phyloP scores from a whole-genome alignment of 2,113 vertebrate genomes.

The Sturnus vulgaris region DNA sequence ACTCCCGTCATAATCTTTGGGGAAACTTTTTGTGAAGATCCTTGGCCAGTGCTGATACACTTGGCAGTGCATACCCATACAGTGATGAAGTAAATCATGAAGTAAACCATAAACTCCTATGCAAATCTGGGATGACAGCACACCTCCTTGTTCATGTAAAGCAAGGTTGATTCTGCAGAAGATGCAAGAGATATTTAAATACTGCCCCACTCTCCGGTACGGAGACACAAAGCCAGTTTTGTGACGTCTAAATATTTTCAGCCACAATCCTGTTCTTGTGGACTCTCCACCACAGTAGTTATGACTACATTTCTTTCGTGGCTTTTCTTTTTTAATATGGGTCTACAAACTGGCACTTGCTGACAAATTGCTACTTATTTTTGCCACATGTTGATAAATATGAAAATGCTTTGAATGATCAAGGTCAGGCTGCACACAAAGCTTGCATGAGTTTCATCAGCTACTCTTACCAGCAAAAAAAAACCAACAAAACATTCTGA shows the following conservation, averaged over 20 bases:
- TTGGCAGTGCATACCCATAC: neutral
- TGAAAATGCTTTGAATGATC: neutral
- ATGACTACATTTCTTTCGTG: neutral
- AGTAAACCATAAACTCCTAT: neutral
- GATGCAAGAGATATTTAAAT: neutral
- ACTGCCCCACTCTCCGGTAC: neutral
- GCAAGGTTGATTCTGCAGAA: neutral
- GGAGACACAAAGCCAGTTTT: neutral
- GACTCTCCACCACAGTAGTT: neutral
- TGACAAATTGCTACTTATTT: neutral
- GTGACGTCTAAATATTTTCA: neutral
- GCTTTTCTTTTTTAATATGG: neutral
- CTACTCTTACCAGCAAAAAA: neutral
- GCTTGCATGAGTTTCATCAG: neutral
- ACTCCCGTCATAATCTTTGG: neutral
- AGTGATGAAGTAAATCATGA: neutral
- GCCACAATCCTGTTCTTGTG: neutral
- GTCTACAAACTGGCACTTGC: neutral
- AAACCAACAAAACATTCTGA: neutral
- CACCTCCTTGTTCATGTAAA: neutral
- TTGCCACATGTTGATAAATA: neutral
- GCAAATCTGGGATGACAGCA: neutral
- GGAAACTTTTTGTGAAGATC: neutral
- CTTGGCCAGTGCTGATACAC: neutral
- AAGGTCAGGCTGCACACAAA: neutral